Percentiles rank a stretch among this genome's conserved stretches.
Evolutionary conservation across 2,888 invertebrate genomes (phyloP).

Genomic region (Eulithis testata): DNA sequence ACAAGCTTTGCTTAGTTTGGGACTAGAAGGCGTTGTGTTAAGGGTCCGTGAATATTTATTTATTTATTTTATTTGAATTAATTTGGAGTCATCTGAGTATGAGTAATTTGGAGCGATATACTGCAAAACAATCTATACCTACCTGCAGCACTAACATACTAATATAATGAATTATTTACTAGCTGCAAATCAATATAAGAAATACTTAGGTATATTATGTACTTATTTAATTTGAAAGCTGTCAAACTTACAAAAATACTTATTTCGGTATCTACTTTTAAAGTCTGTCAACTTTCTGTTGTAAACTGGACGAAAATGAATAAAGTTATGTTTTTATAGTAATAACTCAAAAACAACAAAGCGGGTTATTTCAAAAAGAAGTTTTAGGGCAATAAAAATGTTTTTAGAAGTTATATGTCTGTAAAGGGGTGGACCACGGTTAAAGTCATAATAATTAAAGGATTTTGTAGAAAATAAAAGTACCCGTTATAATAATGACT

Average conservation of each 20-base stretch:
- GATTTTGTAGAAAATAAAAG: not conserved
- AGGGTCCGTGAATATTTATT: no score
- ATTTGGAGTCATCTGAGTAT: no score
- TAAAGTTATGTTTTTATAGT: constrained; percentile 41
- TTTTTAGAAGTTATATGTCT: constrained; percentile 77
- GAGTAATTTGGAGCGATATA: no score
- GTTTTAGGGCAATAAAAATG: constrained; percentile 61
- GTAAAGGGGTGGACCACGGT: constrained; percentile 67
- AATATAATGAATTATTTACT: no score
- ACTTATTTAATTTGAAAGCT: not conserved
- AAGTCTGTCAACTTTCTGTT: no score
- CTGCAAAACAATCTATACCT: no score
- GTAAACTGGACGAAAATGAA: constrained; percentile 32
- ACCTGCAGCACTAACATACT: no score
- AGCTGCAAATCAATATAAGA: no score
- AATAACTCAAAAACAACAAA: constrained; percentile 44
- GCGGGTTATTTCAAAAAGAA: constrained; percentile 51
- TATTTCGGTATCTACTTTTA: not conserved
- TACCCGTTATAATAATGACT: not conserved
- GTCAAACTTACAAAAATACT: not conserved
- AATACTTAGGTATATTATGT: no score
- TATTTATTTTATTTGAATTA: no score
- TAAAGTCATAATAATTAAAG: constrained; percentile 49
- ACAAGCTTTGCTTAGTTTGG: no score
- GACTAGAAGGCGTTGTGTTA: no score